Evolutionary conservation across 2,113 vertebrate genomes (phyloP), one percentile per base, ranked within the genome.

Genomic region (Anser cygnoides): DNA sequence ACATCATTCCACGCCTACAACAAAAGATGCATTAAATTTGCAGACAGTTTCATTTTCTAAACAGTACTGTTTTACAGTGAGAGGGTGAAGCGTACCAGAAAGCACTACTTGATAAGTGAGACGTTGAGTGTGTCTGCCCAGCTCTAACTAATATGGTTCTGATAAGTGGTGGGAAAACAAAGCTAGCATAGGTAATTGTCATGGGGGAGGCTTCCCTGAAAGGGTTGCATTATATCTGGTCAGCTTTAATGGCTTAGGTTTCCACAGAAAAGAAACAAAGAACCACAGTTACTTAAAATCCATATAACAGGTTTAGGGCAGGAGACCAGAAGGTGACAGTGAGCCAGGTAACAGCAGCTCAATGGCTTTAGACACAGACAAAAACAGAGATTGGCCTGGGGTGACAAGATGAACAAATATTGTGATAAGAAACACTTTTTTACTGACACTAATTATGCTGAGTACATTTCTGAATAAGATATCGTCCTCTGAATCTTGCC

Each of bases 1-100:
- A 31, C 70, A 76, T 67, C 2, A 1, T 83, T 93, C 55, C 50
- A n/a, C 0, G 0, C 23, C 39, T 74, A n/a, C 18, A 80, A 46
- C 10, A 46, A 81, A 73, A 57, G 26, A 80, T 6, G 11, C 29
- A 61, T 80, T 35, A 66, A 9, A 22, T 76, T 49, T 73, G 33
- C 29, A 76, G 46, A 44, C 39, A 85, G 10, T 13, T 83, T 68
- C 6, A 25, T 85, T 85, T 87, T 83, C 63, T 54, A 23, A 88
- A 46, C 5, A 58, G 2, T 11, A 8, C 17, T 65, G 10, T 59
- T 85, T 66, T 70, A 62, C 26, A 4, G 1, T 57, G 28, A 11
- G 11, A 67, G 16, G 20, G 20, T n/a, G 50, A 90, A 91, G 49
- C n/a, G n/a, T 43, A 52, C 41, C 22, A 61, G 57, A 87, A 79